Evolutionary conservation across 2,797 vertebrate species (phyloP).

Genomic region (Dendrocincla tyrannina): DNA sequence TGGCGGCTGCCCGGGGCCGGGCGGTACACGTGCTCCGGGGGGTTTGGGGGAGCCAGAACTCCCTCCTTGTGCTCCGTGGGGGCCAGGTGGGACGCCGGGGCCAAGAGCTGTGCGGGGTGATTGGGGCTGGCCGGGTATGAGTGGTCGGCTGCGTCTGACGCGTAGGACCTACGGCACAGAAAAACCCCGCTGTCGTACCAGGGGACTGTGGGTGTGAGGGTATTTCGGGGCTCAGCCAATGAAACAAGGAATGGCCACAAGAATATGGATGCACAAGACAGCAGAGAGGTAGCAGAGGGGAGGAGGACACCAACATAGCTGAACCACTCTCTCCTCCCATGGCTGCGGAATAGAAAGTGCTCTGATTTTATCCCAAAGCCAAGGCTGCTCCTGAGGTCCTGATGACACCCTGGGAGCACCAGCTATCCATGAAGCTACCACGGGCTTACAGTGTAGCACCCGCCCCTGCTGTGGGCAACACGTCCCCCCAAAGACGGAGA

Average conservation of each 20-base stretch:
- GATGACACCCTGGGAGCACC: background rate
- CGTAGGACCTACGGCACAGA: constrained; percentile 79
- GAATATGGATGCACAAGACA: background rate
- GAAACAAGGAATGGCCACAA: background rate
- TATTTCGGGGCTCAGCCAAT: background rate
- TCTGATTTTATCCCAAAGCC: background rate
- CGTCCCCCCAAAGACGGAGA: background rate
- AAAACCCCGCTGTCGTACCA: background rate
- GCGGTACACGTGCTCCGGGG: constrained; percentile 83
- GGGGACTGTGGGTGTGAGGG: accelerated
- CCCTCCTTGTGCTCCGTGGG: constrained; percentile 81
- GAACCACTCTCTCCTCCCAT: background rate
- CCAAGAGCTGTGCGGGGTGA: constrained; percentile 82
- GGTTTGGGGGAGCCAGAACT: constrained; percentile 75
- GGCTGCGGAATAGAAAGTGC: background rate
- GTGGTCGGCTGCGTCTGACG: constrained; percentile 80
- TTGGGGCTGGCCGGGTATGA: constrained; percentile 89
- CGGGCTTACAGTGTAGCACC: background rate
- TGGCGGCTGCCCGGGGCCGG: constrained; percentile 74
- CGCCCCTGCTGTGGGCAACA: background rate
- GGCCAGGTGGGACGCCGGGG: constrained; percentile 70
- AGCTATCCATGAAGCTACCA: background rate
- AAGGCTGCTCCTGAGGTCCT: background rate
- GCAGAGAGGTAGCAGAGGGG: background rate
- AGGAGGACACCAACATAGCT: background rate